Base-by-base conservation (phyloP, 2,797 vertebrate species). In the Acrossocheilus wenchowensis region DNA sequence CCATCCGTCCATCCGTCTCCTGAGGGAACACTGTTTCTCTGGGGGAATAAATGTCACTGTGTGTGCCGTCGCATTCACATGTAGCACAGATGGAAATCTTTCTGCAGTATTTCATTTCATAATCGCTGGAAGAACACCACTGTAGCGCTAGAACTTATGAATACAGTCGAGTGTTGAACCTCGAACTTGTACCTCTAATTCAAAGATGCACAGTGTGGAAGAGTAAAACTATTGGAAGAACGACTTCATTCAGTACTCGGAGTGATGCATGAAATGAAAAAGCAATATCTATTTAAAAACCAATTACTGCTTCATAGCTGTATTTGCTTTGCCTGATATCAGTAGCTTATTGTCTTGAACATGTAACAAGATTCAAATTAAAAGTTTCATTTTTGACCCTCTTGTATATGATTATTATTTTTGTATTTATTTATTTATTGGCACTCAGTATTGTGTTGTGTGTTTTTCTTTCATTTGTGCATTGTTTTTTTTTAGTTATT, bases 291-390 rank as follows among this genome's bases (percentile, higher is more conserved):
- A 14, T 30, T 72, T 54, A 82, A 30, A 12, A 21, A 72, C 57
- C 66, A 26, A 5, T 54, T 72, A 26, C 36, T 82, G 36, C 21
- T 57, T 72, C 15, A 52, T 36, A 12, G 36, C 48, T 41, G 23
- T 54, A 30, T 43, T 21, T 82, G 48, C 81, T 43, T 78, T 82
- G 64, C 30, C 57, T 72, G 62, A 45, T 52, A 48, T 82, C 79
- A 75, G 43, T 69, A 68, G 62, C 26, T 57, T 86, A 54, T 54
- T 54, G 48, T 71, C 39, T 36, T 69, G 17, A 86, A 66, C 3
- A n/a, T 82, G 60, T 69, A 62, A 72, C 6, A 41, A 62, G 78
- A 74, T 39, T 57, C 23, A 74, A 86, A 81, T 83, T 19, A 87
- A 87, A 81, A 48, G 8, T 14, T 39, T 2, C 9, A 62, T 78